A percentile compares a stretch with the other conserved stretches of the same genome.
phyloP scores from a whole-genome alignment of 1,140 invertebrate species.

The Drosophila tristis region DNA sequence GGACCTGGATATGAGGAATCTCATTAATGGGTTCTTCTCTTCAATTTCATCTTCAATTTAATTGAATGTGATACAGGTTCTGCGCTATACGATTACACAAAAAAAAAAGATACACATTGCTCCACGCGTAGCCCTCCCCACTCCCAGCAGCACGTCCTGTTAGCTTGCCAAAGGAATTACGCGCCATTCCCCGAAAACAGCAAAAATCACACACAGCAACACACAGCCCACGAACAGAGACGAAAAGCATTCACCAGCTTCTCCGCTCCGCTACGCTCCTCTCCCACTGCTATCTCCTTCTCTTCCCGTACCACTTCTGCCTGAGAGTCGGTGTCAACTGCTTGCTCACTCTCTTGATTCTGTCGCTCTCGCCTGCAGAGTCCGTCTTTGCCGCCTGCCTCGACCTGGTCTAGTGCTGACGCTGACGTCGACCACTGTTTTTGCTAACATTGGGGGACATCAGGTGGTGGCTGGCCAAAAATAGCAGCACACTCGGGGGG shows the following conservation, averaged over 20 bases:
- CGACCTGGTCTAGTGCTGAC: slow-evolving; percentile 64
- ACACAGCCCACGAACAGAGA: too few species aligned
- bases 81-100: slow-evolving; percentile 14
- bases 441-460: slow-evolving; percentile 34
- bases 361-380: slow-evolving; percentile 13
- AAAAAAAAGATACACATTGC: slow-evolving; percentile 1
- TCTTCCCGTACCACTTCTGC: too few species aligned
- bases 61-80: slow-evolving; percentile 25
- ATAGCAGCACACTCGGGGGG: slow-evolving; percentile 45
- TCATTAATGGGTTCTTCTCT: background rate
- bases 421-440: slow-evolving; percentile 3
- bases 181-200: slow-evolving; percentile 14
- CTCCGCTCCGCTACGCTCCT: background rate
- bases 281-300: background rate
- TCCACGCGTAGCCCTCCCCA: background rate
- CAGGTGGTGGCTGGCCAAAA: slow-evolving; percentile 69
- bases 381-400: slow-evolving; percentile 30
- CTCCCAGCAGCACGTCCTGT: background rate
- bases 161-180: background rate
- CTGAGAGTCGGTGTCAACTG: too few species aligned
- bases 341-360: too few species aligned
- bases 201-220: slow-evolving; percentile 6
- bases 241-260: too few species aligned
- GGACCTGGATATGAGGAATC: too few species aligned
- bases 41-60: slow-evolving; percentile 4